Evolutionary conservation across 2,797 vertebrate genomes (phyloP), one percentile per base, ranked within the genome.

Genomic region (Lindbergichthys nudifrons): DNA sequence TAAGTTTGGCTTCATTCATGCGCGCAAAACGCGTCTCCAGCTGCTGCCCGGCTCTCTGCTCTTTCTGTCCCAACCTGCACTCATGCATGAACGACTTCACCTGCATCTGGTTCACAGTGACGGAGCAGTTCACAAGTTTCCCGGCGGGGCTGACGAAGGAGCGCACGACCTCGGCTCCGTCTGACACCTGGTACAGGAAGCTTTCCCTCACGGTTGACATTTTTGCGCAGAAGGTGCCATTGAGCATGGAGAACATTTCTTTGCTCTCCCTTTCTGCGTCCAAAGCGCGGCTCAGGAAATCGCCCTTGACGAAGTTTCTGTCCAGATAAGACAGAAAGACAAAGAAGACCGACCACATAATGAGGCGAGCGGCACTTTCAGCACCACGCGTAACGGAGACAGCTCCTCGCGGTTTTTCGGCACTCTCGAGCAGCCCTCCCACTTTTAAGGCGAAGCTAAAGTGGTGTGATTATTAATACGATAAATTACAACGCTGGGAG

Each of bases 311-410:
- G 12, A 94, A 70, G 70, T 93, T 92, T 79, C 90, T 89, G 91
- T 95, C 93, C 77, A 94, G 68, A 65, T 93, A 95, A 61, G 93
- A 95, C 90, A 96, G 89, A 61, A 94, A 89, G 46, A 95, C 87
- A 23, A 95, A 92, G 66, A 94, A 82, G 13, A 95, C 88, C n/a
- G 93, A 92, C 93, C 93, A 94, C 95, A 95, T 94, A 76, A 75
- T 85, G 80, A 63, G 15, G 65, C 66, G 64, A 61, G 78, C 51
- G 89, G 79, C 71, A 70, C 88, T 87, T 95, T 96, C 94, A 95
- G 95, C 95, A 96, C 95, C 95, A 92, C 87, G 51, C 88, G 81
- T 52, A 61, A 79, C 58, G 77, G 77, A 94, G 95, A 95, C 94
- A 96, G 95, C 93, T 93, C 91, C 93, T 76, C 56, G 46, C 13